phyloP scores from a whole-genome alignment of 2,888 invertebrate genomes.

The Resseliella maxima region DNA sequence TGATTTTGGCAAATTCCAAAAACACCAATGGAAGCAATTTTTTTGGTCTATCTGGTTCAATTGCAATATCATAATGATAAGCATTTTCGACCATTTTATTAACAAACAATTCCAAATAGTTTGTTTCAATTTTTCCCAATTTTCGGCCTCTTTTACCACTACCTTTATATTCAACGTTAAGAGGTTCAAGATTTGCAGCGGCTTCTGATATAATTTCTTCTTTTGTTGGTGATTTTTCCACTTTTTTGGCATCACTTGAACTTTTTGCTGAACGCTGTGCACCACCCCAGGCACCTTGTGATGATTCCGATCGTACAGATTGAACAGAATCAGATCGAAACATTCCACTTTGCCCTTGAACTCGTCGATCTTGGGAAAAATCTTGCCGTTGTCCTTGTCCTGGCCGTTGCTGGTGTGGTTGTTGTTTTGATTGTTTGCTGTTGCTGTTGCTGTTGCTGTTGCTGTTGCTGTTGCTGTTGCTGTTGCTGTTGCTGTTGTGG shows the following conservation, averaged over 20 bases:
- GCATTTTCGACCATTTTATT: background rate
- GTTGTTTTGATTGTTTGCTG: too few relatives aligned
- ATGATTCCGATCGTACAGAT: too few relatives aligned
- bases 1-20: constrained; percentile 63
- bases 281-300: too few relatives aligned
- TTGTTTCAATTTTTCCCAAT: background rate
- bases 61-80: background rate
- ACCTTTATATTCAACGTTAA: background rate
- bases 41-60: constrained; percentile 64
- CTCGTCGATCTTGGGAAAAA: background rate
- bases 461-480: constrained; percentile 1
- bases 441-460: background rate
- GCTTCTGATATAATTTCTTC: background rate
- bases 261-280: too few relatives aligned
- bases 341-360: too few relatives aligned
- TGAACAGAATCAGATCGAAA: too few relatives aligned
- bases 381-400: background rate
- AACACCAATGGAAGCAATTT: constrained; percentile 71
- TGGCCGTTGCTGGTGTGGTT: background rate
- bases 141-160: background rate
- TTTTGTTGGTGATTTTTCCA: background rate
- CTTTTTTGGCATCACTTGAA: too few relatives aligned
- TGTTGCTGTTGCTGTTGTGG: background rate
- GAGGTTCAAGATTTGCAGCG: too few relatives aligned
- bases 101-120: background rate